Evolutionary conservation across 2,888 invertebrate genomes (phyloP).

Genomic region (Eilema griseolum): DNA sequence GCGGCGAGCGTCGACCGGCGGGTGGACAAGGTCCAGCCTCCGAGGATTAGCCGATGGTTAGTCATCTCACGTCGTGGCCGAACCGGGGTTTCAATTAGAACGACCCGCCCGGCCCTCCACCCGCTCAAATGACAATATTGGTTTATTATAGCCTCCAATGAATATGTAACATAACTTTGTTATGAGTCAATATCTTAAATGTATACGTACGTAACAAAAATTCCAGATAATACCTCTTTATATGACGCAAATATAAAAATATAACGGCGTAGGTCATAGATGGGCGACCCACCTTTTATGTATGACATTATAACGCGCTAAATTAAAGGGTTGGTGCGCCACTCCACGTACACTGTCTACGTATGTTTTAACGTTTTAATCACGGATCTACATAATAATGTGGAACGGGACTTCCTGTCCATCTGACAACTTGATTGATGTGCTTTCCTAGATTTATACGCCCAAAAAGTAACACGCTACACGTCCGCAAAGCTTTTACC

Average conservation of each 20-base stretch:
- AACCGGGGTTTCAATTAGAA: constrained; percentile 79
- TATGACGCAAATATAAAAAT: constrained; percentile 37
- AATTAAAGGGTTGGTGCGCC: constrained; percentile 72
- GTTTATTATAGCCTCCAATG: constrained; percentile 71
- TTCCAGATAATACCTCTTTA: constrained; percentile 38
- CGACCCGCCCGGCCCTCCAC: constrained; percentile 57
- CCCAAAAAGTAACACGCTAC: constrained; percentile 79
- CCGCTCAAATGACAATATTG: constrained; percentile 73
- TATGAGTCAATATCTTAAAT: constrained; percentile 52
- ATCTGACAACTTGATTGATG: constrained; percentile 86
- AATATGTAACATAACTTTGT: constrained; percentile 64
- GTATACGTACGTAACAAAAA: constrained; percentile 38
- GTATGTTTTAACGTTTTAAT: constrained; percentile 81
- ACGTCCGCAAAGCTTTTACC: constrained; percentile 79
- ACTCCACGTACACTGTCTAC: constrained; percentile 77
- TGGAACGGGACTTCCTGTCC: constrained; percentile 81
- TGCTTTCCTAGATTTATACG: constrained; percentile 83
- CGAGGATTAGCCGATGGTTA: constrained; percentile 77
- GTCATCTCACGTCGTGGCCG: constrained; percentile 82
- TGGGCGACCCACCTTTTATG: constrained; percentile 47
- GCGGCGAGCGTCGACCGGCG: constrained; percentile 46
- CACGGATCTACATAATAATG: constrained; percentile 84
- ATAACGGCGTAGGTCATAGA: constrained; percentile 42
- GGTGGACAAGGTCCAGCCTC: constrained; percentile 57
- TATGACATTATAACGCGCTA: constrained; percentile 55